These are phyloP conservation scores for Nansenia antarctica DNA, from an alignment of 2,113 vertebrate species.

Conservation along the genomic window DNA sequence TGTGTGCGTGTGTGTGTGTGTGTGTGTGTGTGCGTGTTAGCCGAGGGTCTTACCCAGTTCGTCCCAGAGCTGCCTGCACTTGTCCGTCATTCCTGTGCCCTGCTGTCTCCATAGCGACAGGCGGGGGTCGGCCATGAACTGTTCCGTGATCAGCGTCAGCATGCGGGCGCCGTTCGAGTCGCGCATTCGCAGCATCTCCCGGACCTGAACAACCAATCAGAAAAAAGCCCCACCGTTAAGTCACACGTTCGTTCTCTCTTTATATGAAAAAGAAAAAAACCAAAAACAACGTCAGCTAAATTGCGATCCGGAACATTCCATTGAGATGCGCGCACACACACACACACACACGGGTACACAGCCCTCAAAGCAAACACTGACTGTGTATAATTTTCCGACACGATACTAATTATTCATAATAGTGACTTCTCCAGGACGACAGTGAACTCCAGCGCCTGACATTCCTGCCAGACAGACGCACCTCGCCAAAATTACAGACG, in stretches of 20 bases:
- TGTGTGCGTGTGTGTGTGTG: too few relatives aligned
- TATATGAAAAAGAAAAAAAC: constrained; percentile 10
- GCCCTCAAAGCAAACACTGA: too few relatives aligned
- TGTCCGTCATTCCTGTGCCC: constrained; percentile 97
- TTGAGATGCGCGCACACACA: constrained; percentile 12
- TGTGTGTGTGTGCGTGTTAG: too few relatives aligned
- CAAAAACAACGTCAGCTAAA: background rate
- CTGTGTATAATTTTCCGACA: too few relatives aligned
- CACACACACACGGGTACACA: background rate
- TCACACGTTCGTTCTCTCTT: too few relatives aligned
- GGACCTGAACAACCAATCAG: constrained; percentile 82
- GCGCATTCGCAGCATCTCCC: constrained; percentile 98
- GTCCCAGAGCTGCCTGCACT: constrained; percentile 97
- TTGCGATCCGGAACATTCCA: background rate
- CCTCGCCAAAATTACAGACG: too few relatives aligned
- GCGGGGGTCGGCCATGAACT: constrained; percentile 98
- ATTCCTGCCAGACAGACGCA: too few relatives aligned
- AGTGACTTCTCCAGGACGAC: too few relatives aligned
- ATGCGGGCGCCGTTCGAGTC: constrained; percentile 97
- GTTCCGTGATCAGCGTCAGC: constrained; percentile 96
- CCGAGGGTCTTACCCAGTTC: constrained; percentile 80
- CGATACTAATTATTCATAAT: too few relatives aligned
- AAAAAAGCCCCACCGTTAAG: too few relatives aligned
- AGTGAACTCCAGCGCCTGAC: too few relatives aligned
- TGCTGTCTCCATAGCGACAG: constrained; percentile 97